These are phyloP conservation scores for Passer domesticus DNA, from an alignment of 2,113 vertebrate genomes.

Conservation along the genomic window DNA sequence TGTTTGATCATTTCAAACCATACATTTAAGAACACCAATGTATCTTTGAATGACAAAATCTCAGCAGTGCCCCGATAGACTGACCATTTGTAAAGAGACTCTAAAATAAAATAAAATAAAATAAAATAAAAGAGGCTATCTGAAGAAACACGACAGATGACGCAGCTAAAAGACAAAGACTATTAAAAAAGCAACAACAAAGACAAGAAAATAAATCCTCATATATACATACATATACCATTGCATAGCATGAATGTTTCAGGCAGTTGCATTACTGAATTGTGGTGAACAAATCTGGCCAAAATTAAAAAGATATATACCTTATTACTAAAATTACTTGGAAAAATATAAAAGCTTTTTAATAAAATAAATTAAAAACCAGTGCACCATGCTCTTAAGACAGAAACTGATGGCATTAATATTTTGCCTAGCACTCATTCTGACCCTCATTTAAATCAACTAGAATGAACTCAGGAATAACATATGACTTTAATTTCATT, in stretches of 20 bases:
- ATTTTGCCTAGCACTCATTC: constrained; percentile 17
- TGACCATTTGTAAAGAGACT: background rate
- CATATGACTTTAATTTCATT: constrained; percentile 15
- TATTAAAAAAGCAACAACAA: constrained; percentile 22
- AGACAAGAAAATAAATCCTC: constrained; percentile 22
- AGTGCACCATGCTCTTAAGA: background rate
- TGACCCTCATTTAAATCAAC: constrained; percentile 47
- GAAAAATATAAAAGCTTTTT: background rate
- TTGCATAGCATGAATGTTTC: constrained; percentile 6
- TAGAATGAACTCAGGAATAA: constrained; percentile 36
- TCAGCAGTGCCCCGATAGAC: background rate
- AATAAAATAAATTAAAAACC: background rate
- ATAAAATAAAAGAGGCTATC: constrained; percentile 33
- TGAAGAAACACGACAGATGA: constrained; percentile 31
- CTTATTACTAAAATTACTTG: background rate
- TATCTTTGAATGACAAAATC: constrained; percentile 61
- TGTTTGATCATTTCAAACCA: constrained; percentile 55
- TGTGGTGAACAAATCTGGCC: background rate
- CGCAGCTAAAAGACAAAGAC: constrained; percentile 28
- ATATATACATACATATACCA: background rate
- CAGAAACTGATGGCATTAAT: background rate
- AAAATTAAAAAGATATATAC: background rate
- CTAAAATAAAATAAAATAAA: background rate
- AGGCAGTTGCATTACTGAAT: background rate
- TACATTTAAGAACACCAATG: constrained; percentile 45